phyloP scores from a whole-genome alignment of 1,140 invertebrate genomes.

The Trichonephila clavipes region DNA sequence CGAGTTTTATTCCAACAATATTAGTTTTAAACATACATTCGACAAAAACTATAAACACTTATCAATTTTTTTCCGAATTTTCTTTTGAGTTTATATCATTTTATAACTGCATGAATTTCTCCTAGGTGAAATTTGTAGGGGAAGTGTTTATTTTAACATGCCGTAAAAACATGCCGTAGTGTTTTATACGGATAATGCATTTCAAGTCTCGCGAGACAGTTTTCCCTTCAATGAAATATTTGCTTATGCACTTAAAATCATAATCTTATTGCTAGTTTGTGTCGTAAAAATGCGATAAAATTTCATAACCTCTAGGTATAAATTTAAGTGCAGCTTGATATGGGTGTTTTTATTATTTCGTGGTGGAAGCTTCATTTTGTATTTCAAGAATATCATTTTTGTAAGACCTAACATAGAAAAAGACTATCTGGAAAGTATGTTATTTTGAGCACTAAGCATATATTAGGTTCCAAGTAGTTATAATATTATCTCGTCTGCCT shows the following conservation, averaged over 20 bases:
- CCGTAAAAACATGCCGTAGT: neutral
- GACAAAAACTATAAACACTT: neutral
- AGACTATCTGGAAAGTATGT: too few species aligned
- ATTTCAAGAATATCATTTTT: too few species aligned
- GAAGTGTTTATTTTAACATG: constrained; percentile 23
- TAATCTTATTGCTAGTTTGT: constrained; percentile 23
- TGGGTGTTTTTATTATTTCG: neutral
- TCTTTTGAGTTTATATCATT: neutral
- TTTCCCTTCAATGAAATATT: constrained; percentile 29
- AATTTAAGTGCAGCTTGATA: constrained; percentile 14
- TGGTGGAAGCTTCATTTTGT: neutral
- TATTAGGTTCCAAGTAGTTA: too few species aligned
- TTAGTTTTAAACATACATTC: neutral
- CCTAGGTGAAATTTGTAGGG: neutral
- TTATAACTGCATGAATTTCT: neutral
- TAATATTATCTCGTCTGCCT: too few species aligned
- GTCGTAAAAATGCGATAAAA: constrained; percentile 17
- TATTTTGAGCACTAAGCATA: too few species aligned
- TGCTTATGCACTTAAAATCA: constrained; percentile 23
- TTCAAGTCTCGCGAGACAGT: neutral
- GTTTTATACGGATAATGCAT: neutral
- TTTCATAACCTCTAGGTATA: constrained; percentile 12
- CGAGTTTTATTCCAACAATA: too few species aligned
- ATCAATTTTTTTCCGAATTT: neutral
- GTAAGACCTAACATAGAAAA: too few species aligned